phyloP scores from a whole-genome alignment of 2,888 invertebrate genomes.

The Drosophila peninsularis region DNA sequence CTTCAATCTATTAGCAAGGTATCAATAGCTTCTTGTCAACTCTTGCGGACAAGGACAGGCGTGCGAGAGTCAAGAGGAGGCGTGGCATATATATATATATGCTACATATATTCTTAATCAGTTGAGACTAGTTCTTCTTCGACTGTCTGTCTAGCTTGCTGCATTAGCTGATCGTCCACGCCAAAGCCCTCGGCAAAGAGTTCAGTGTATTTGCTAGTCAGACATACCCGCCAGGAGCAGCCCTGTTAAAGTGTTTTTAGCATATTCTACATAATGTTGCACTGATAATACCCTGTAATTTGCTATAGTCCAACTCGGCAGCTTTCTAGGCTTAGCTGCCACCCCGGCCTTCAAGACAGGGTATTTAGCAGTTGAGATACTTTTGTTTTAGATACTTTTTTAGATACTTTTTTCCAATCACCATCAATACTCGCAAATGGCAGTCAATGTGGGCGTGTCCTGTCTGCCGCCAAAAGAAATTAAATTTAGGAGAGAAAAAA shows the following conservation, averaged over 20 bases:
- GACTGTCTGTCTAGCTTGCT: too few relatives aligned
- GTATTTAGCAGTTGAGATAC: background rate
- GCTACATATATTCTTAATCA: background rate
- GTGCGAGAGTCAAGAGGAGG: background rate
- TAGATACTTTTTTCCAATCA: slow-evolving; percentile 1
- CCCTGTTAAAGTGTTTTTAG: too few relatives aligned
- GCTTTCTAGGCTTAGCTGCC: too few relatives aligned
- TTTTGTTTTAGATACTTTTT: background rate
- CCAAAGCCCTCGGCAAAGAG: too few relatives aligned
- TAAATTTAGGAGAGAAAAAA: background rate
- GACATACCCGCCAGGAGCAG: too few relatives aligned
- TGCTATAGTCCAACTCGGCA: too few relatives aligned
- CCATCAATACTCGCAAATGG: background rate
- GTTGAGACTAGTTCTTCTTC: background rate
- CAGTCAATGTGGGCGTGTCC: background rate
- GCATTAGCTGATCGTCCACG: too few relatives aligned
- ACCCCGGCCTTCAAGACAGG: too few relatives aligned
- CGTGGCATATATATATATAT: background rate
- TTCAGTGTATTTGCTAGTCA: too few relatives aligned
- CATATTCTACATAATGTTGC: too few relatives aligned
- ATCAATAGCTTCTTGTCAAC: slow-evolving; percentile 7
- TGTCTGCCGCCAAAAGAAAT: background rate
- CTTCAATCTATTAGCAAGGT: background rate
- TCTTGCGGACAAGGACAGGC: background rate
- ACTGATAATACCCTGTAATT: too few relatives aligned